These are phyloP conservation scores for Rhagophthalmus giganteus DNA, from an alignment of 2,888 invertebrate species.

Conservation along the genomic window DNA sequence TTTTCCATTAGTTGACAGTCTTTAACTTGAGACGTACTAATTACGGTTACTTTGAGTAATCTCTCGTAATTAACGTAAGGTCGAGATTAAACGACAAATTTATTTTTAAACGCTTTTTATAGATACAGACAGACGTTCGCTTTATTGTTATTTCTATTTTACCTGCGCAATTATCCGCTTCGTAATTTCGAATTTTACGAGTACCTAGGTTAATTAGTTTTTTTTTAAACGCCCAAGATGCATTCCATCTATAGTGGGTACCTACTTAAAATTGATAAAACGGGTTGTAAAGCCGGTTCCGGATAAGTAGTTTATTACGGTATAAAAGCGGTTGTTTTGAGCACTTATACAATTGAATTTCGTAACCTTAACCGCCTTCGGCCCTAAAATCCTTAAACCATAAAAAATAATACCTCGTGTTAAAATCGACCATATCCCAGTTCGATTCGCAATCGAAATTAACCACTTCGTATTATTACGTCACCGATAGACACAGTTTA, in stretches of 20 bases:
- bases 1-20: no score
- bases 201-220: no score
- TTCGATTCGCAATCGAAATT: no score
- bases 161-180: no score
- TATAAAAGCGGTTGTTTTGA: slow-evolving; percentile 14
- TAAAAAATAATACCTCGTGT: no score
- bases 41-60: not conserved
- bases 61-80: not conserved
- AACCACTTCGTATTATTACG: not conserved
- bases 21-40: no score
- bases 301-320: slow-evolving; percentile 15
- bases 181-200: no score
- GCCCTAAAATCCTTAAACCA: no score
- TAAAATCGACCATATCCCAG: no score
- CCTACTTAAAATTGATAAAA: slow-evolving; percentile 8
- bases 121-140: not conserved
- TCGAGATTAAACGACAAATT: not conserved
- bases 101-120: not conserved
- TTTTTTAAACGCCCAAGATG: no score
- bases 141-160: no score
- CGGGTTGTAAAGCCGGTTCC: slow-evolving; percentile 12
- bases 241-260: no score
- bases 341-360: slow-evolving; percentile 1
- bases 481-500: not conserved
- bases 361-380: not conserved